Base-by-base conservation (phyloP, 2,888 invertebrate genomes). In the Elmis aenea region DNA sequence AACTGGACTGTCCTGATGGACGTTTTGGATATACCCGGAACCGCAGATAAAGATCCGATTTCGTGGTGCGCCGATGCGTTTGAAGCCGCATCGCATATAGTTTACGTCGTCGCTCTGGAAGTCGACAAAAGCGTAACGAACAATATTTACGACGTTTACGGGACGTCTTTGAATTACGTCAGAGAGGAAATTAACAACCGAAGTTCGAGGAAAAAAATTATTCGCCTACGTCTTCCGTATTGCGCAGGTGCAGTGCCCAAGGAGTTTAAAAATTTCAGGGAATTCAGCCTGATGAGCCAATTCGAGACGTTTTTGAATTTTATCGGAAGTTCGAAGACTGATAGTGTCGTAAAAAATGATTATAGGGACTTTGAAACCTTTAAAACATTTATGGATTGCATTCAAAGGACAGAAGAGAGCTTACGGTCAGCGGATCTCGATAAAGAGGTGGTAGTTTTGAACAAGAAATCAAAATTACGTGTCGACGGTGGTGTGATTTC, bases 31-130 rank as follows among this genome's bases (percentile, higher is more conserved):
- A 38, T 42, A 13, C 42, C 42, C 1, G 13, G 16, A 14, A 39
- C 43, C 3, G 10, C 27, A 13, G 38, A 43, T 25, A 30, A 43
- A n/a, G 31, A 43, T 25, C 43, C 43, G 1, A 10, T 32, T 2
- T 10, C 35, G 2, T 43, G 43, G 43, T 38, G 31, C 13, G 35
- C 25, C 10, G 27, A 43, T 8, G 38, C 35, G 3, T 35, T 43
- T 28, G 15, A 20, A 21, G 15, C 22, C 10, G 43, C 43, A 6
- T 32, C 38, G 1, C 38, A 43, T 18, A 30, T 43, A 5, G 25
- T 43, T n/a, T 43, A 39, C 20, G 25, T 43, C 10, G 32, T 33
- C 2, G 35, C 42, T 5, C 42, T 38, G 3, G 34, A 38, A 12
- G 14, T 18, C n/a, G n/a, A n/a, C n/a, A n/a, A n/a, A n/a, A n/a